phyloP scores from a whole-genome alignment of 1,140 invertebrate genomes.

The Tetramorium alpestre region DNA sequence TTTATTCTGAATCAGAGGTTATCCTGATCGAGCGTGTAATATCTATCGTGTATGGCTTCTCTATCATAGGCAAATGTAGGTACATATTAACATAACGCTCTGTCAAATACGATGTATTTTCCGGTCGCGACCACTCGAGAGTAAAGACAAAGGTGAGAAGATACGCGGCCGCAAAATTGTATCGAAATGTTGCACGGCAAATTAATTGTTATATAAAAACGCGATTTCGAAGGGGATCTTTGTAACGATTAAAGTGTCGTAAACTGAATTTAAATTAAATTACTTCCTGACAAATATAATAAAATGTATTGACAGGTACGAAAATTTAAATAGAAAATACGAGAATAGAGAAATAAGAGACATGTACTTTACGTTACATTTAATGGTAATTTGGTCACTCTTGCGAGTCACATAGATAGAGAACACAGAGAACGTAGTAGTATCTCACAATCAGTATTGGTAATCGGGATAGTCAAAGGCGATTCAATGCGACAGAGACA shows the following conservation, averaged over 20 bases:
- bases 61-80: conserved; percentile 15
- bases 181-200: background rate
- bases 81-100: conserved; percentile 49
- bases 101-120: conserved; percentile 26
- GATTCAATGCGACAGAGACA: conserved; percentile 12
- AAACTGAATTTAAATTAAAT: conserved; percentile 4
- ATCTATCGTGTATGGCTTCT: background rate
- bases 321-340: background rate
- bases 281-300: background rate
- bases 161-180: background rate
- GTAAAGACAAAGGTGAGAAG: background rate
- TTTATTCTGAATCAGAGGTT: conserved; percentile 24
- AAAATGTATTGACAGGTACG: background rate
- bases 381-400: background rate
- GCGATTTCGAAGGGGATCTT: background rate
- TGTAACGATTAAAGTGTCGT: background rate
- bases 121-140: background rate
- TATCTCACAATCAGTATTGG: background rate
- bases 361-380: background rate
- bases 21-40: conserved; percentile 29
- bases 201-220: background rate
- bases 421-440: background rate
- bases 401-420: background rate
- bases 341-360: background rate
- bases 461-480: background rate